A percentile compares a stretch with the other conserved stretches of the same genome.
These are phyloP conservation scores for Geotrupes spiniger DNA, from an alignment of 2,888 invertebrate genomes.

Conservation along the genomic window DNA sequence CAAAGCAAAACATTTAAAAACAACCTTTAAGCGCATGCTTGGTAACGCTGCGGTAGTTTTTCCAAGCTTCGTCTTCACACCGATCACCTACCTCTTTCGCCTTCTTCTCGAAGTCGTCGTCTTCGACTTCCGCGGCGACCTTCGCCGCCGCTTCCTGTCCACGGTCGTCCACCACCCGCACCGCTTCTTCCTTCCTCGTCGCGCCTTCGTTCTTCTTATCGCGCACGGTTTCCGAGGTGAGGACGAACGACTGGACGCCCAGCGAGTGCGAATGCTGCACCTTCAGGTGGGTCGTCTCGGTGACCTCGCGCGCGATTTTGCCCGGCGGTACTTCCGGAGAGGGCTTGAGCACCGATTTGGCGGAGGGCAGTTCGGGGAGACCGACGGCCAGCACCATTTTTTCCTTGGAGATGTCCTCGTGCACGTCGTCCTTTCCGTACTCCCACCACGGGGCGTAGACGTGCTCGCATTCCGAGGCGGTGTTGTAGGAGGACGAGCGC, in stretches of 20 bases:
- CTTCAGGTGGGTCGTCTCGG: constrained; percentile 52
- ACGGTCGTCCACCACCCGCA: constrained; percentile 2
- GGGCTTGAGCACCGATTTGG: constrained; percentile 43
- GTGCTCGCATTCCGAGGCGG: constrained; percentile 64
- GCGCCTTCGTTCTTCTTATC: constrained; percentile 40
- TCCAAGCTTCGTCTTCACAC: constrained; percentile 50
- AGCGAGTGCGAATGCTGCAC: constrained; percentile 55
- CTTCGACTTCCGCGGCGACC: constrained; percentile 33
- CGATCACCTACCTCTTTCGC: constrained; percentile 53
- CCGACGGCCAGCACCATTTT: constrained; percentile 51
- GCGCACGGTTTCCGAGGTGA: constrained; percentile 53
- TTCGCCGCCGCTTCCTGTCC: constrained; percentile 21
- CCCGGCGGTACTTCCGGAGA: constrained; percentile 50
- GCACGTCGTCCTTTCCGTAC: constrained; percentile 50
- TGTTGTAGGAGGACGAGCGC: constrained; percentile 66
- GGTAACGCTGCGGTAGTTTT: constrained; percentile 54
- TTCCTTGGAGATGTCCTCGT: constrained; percentile 45
- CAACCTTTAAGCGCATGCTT: constrained; percentile 60
- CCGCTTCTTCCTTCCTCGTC: constrained; percentile 27
- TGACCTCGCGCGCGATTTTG: constrained; percentile 53
- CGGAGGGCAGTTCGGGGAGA: constrained; percentile 45
- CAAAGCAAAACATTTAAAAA: constrained; percentile 34
- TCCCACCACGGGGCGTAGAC: constrained; percentile 57
- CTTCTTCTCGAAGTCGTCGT: constrained; percentile 45
- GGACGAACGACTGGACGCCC: constrained; percentile 55